Percentiles rank a stretch among this genome's conserved stretches.
Conservation (phyloP, 2,888 invertebrate genomes). For the Pseudococcus longispinus region DNA sequence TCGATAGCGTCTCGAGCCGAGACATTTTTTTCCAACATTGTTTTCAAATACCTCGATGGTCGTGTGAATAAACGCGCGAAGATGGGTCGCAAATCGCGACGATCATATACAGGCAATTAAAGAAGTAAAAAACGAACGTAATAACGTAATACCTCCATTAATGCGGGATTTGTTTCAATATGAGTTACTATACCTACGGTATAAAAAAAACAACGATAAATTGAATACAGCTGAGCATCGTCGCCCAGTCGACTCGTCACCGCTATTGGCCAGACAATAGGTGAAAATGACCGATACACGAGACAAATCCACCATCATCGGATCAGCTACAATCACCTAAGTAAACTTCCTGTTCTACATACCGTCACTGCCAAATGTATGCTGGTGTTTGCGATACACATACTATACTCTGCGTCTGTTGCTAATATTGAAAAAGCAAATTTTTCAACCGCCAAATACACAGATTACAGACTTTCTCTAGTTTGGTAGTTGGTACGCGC, state of each 20-base stretch:
- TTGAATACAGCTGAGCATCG: not conserved
- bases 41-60: not conserved
- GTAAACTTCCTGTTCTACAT: conserved; percentile 43
- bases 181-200: not conserved
- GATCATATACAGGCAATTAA: not conserved
- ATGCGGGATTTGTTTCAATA: not conserved
- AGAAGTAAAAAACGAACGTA: not conserved
- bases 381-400: not conserved
- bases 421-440: conserved; percentile 22
- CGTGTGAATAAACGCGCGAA: not conserved
- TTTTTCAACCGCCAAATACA: not conserved
- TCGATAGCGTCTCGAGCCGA: not conserved
- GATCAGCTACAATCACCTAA: conserved; percentile 28
- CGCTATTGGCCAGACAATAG: not conserved
- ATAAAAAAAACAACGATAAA: not conserved
- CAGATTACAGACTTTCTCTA: conserved; percentile 8
- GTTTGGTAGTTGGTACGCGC: not conserved
- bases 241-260: not conserved
- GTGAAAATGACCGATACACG: conserved; percentile 24
- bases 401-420: not conserved
- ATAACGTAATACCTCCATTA: not conserved
- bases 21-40: not conserved
- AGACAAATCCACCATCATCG: conserved; percentile 24
- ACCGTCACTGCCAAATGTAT: conserved; percentile 13
- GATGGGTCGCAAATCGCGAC: not conserved